A percentile compares a stretch with the other conserved stretches of the same genome.
These are phyloP conservation scores for Sphinx pinastri DNA, from an alignment of 2,888 invertebrate species.

Conservation along the genomic window DNA sequence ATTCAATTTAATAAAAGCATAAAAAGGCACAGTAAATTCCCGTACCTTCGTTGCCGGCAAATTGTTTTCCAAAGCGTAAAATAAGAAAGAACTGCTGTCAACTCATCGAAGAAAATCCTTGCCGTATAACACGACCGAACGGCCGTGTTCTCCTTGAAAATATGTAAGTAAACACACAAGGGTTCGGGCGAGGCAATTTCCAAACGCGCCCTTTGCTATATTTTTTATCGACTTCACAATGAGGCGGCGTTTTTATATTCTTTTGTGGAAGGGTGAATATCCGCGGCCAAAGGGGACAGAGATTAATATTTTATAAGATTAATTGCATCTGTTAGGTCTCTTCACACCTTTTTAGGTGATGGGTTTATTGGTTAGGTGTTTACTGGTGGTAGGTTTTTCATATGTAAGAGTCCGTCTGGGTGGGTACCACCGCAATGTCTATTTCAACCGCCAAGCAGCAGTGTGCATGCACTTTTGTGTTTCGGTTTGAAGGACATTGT, in stretches of 20 bases:
- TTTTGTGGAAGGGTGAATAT: constrained; percentile 9
- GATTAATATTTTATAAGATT: constrained; percentile 21
- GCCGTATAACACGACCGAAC: constrained; percentile 10
- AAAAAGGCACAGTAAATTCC: background rate
- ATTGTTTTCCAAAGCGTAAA: constrained; percentile 24
- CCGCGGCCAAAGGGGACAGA: background rate
- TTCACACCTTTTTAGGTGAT: background rate
- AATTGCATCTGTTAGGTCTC: background rate
- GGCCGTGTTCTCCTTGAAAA: constrained; percentile 5
- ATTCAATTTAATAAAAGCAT: constrained; percentile 8
- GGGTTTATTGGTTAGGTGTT: no score
- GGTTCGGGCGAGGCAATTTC: constrained; percentile 17
- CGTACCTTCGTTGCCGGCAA: constrained; percentile 13
- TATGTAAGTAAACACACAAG: constrained; percentile 24
- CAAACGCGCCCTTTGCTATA: constrained; percentile 13
- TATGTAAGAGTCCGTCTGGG: no score
- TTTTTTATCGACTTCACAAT: constrained; percentile 24
- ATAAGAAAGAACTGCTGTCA: constrained; percentile 22
- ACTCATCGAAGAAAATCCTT: constrained; percentile 21
- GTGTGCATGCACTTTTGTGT: no score
- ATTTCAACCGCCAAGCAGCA: no score
- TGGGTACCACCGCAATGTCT: no score
- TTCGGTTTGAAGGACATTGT: no score
- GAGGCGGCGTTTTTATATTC: constrained; percentile 22
- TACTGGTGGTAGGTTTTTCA: background rate